phyloP scores from a whole-genome alignment of 2,113 vertebrate species.

The Pseudorectes ferrugineus region DNA sequence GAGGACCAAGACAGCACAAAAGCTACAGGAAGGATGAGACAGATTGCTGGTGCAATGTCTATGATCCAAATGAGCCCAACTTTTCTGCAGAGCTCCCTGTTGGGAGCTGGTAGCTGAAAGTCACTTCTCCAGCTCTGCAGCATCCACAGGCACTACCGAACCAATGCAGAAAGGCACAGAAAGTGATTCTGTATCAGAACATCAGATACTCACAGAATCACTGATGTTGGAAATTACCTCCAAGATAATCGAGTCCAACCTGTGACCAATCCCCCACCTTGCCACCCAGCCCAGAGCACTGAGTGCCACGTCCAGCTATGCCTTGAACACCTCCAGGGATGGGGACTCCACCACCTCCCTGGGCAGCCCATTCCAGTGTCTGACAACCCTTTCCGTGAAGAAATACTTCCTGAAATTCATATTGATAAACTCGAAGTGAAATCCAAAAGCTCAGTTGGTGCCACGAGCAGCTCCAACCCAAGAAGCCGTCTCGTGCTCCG shows the following conservation, averaged over 20 bases:
- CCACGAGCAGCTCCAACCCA: not conserved
- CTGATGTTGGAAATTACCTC: not conserved
- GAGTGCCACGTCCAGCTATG: not conserved
- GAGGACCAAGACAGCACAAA: not conserved
- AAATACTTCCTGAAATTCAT: not conserved
- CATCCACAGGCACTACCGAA: not conserved
- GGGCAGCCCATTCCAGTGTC: not conserved
- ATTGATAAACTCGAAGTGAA: not conserved
- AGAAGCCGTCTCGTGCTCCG: not conserved
- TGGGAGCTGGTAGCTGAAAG: not conserved
- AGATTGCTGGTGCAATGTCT: not conserved
- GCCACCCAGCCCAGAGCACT: not conserved
- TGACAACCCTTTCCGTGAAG: rapidly evolving
- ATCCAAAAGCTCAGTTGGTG: not conserved
- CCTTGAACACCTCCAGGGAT: not conserved
- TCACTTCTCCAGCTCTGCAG: not conserved
- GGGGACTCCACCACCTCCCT: not conserved
- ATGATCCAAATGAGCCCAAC: not conserved
- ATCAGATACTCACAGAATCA: not conserved
- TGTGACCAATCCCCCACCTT: not conserved
- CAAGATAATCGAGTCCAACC: not conserved
- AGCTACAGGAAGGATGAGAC: not conserved
- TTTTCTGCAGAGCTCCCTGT: not conserved
- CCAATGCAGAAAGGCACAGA: not conserved
- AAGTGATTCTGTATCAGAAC: not conserved